Evolutionary conservation across 2,888 invertebrate genomes (phyloP), one percentile per base, ranked within the genome.

Genomic region (Oxyscelio sp.): DNA sequence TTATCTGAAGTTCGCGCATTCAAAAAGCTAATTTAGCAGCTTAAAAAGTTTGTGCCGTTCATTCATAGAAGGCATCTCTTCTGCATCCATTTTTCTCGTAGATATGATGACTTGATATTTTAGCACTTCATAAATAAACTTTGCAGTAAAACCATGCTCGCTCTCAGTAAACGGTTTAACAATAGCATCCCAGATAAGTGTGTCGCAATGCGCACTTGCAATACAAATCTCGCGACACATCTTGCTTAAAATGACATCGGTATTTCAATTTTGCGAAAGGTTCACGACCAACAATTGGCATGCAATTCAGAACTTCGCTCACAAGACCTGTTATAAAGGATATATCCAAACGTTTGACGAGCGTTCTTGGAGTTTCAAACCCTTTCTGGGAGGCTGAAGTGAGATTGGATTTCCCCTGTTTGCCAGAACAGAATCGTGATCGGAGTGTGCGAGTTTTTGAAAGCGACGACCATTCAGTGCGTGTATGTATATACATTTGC

Each of bases 341-440:
- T 85, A 85, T 83, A 83, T 87, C 63, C 79, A 43, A 84, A 78
- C 86, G 82, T 84, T 85, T 80, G 83, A 86, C 81, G 78, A 77
- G 73, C 66, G 78, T 87, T 87, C 85, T 82, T 77, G 52, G 70
- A 83, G 83, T 84, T 71, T 75, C 65, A 73, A 86, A 83, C 83
- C 73, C 61, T 85, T 87, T 86, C 59, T 34, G 24, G 65, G 45
- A 75, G 82, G 68, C 63, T 63, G 61, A 79, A 73, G 71, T 84
- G 86, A 89, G 87, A 89, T 89, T 89, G 88, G 87, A 87, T 87
- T 89, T 88, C 66, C 80, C 85, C 85, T 77, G 86, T 87, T 85
- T 86, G 87, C 79, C 74, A 65, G 83, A 83, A 84, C 83, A 83
- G 85, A 87, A 84, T 89, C 88, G 87, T 88, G 88, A 89, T 88